Base-by-base conservation (phyloP, 2,113 vertebrate genomes). In the Protomyctophum bolini region DNA sequence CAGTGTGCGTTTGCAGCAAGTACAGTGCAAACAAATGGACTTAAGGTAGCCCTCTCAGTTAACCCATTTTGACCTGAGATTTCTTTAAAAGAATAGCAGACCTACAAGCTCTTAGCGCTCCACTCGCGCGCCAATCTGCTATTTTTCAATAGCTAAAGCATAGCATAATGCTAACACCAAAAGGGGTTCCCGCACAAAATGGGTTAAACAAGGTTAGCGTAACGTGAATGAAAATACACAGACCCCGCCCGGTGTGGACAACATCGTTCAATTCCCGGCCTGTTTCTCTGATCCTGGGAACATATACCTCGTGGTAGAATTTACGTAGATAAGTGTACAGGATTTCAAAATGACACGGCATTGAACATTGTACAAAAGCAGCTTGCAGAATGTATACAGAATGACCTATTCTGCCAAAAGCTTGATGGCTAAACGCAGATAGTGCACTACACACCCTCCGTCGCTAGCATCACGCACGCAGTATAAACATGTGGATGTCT, bases 271-370 rank as follows among this genome's bases (percentile, higher is more conserved):
- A 61, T 52, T 61, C 46, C 64, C 3, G 63, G 69, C 57, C 51
- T n/a, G 28, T 11, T 71, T 52, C 58, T 14, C 51, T 65, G 45
- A 41, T 54, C 69, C 77, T 83, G 81, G 33, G 66, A 66, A 72
- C 2, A 21, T 21, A 14, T 47, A n/a, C 41, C 3, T 0, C 58
- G 3, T 33, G 75, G 82, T 82, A 81, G 79, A 58, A 57, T 58
- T 76, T 10, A 76, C 3, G 33, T 41, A 41, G 33, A 41, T 41
- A 21, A 41, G 33, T 41, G 33, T 41, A 77, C 75, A 54, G 51
- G 49, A 9, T 11, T 71, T 79, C 85, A 81, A 67, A 4, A 70
- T 68, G 61, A 75, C 73, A 73, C 63, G 81, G 65, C 58, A 10
- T 75, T 10, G 61, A 72, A 62, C 51, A 14, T 76, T 69, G 77